Conservation (phyloP, 1,140 invertebrate species). For the Cotesia vestalis region DNA sequence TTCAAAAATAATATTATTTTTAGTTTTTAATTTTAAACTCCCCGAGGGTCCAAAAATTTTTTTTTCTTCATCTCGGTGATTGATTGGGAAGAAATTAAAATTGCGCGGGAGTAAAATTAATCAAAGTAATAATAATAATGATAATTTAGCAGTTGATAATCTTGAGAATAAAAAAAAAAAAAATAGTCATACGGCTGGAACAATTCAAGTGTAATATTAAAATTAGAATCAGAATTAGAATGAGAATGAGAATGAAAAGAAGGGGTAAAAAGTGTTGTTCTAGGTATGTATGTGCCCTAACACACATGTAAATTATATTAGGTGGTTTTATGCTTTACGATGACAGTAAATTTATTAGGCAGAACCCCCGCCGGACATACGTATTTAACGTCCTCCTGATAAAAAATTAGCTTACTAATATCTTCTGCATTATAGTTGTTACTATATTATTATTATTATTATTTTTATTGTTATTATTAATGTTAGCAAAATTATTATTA, state of each 20-base stretch:
- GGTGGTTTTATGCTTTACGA: slow-evolving; percentile 37
- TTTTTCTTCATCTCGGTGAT: too few species aligned
- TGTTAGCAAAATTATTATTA: neutral
- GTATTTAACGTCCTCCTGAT: slow-evolving; percentile 60
- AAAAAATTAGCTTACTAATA: slow-evolving; percentile 34
- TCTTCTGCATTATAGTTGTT: neutral
- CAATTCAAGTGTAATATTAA: neutral
- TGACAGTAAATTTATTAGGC: slow-evolving; percentile 63
- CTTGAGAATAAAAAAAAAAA: too few species aligned
- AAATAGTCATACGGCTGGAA: too few species aligned
- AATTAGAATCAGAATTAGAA: neutral
- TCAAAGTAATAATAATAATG: too few species aligned
- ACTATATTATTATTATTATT: neutral
- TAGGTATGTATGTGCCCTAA: slow-evolving; percentile 3
- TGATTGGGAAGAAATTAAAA: too few species aligned
- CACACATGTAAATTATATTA: slow-evolving; percentile 18
- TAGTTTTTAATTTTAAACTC: too few species aligned
- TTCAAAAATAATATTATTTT: too few species aligned
- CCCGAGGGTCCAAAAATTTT: too few species aligned
- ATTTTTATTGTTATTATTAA: neutral
- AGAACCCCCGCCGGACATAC: slow-evolving; percentile 64
- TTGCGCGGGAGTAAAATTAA: too few species aligned
- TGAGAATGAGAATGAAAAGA: neutral
- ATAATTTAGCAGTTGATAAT: too few species aligned
- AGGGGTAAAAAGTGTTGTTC: neutral